phyloP scores from a whole-genome alignment of 2,113 vertebrate species.

The Carettochelys insculpta region DNA sequence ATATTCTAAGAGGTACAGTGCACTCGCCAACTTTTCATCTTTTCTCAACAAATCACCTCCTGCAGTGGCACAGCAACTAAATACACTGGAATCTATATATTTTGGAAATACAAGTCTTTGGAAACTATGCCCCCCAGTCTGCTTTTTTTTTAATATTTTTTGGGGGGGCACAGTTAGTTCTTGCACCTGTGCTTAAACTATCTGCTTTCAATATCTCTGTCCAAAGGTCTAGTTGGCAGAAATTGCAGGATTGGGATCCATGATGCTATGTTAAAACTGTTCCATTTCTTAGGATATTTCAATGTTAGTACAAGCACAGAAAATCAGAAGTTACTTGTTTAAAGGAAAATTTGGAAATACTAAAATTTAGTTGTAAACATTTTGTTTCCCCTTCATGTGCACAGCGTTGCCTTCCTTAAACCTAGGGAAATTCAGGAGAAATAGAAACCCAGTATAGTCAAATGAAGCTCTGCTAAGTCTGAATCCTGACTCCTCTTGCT shows the following conservation, averaged over 20 bases:
- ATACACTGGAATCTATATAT: background rate
- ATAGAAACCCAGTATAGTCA: background rate
- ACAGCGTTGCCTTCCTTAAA: background rate
- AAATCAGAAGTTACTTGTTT: background rate
- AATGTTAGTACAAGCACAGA: background rate
- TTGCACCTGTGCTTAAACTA: background rate
- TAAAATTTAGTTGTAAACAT: background rate
- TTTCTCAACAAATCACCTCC: slow-evolving; percentile 25
- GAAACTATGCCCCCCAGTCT: background rate
- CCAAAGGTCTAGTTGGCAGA: background rate
- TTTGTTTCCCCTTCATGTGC: background rate
- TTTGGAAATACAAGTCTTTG: no score
- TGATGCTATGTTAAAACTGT: background rate
- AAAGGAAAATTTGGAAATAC: background rate
- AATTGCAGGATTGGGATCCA: background rate
- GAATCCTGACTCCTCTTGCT: background rate
- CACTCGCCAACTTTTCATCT: slow-evolving; percentile 21
- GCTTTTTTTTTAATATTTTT: no score
- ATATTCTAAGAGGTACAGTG: background rate
- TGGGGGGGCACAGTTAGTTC: background rate
- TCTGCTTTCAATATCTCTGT: background rate
- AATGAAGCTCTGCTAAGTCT: background rate
- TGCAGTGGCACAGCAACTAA: background rate
- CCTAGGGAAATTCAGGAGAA: background rate
- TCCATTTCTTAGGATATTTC: background rate